Evolutionary conservation across 2,888 invertebrate species (phyloP).

Genomic region (Crossocerus cetratus): DNA sequence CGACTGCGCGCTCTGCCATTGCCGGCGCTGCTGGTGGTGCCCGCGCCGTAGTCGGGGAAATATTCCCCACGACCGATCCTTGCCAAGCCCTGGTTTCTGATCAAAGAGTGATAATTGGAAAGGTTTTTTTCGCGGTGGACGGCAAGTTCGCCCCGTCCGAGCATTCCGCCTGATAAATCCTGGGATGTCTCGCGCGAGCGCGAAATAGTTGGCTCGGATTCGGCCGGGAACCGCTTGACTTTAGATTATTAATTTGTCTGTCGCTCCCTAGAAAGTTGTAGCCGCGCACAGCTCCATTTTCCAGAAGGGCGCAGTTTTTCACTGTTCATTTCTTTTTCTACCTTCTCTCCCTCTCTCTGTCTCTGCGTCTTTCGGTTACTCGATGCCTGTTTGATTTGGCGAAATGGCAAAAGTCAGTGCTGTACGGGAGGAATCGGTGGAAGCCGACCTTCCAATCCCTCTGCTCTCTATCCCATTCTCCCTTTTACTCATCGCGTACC

Average conservation of each 20-base stretch:
- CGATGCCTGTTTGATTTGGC: slow-evolving; percentile 53
- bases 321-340: slow-evolving; percentile 13
- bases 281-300: slow-evolving; percentile 4
- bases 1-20: no score
- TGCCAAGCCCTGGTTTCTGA: slow-evolving; percentile 26
- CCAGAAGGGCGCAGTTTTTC: slow-evolving; percentile 1
- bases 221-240: slow-evolving; percentile 50
- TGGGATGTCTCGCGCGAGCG: slow-evolving; percentile 11
- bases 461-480: slow-evolving; percentile 9
- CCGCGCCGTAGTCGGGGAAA: not conserved
- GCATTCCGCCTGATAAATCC: slow-evolving; percentile 57
- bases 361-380: slow-evolving; percentile 32
- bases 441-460: slow-evolving; percentile 15
- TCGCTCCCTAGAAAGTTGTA: slow-evolving; percentile 45
- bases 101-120: slow-evolving; percentile 57
- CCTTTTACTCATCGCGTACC: no score
- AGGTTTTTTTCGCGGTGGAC: slow-evolving; percentile 24
- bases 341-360: slow-evolving; percentile 21
- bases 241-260: slow-evolving; percentile 61
- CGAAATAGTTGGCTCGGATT: slow-evolving; percentile 61
- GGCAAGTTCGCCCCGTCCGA: not conserved
- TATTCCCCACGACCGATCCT: slow-evolving; percentile 11
- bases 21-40: no score
- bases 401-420: slow-evolving; percentile 40
- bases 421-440: slow-evolving; percentile 21